Conservation (phyloP, 2,797 vertebrate species). For the Leptatherina wallacei region DNA sequence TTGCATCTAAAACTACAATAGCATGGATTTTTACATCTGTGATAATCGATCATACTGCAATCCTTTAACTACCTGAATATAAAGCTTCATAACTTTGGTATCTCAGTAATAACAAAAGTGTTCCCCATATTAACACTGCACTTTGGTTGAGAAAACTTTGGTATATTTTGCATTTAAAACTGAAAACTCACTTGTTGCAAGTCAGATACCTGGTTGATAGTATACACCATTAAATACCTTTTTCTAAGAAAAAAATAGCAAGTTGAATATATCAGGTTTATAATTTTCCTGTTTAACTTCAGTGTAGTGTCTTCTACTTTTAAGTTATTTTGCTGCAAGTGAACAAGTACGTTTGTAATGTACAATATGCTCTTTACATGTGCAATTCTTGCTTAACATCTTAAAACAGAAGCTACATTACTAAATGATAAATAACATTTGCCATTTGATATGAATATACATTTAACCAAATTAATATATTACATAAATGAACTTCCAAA, state of each 20-base stretch:
- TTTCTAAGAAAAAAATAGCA: slow-evolving; percentile 32
- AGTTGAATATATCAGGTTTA: slow-evolving; percentile 7
- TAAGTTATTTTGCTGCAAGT: background rate
- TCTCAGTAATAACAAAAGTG: background rate
- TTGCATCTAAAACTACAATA: background rate
- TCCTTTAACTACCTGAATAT: slow-evolving; percentile 6
- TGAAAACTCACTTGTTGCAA: slow-evolving; percentile 3
- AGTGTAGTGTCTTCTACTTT: slow-evolving; percentile 6
- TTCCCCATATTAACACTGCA: slow-evolving; percentile 26
- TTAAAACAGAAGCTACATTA: slow-evolving; percentile 1
- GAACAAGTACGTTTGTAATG: slow-evolving; percentile 37
- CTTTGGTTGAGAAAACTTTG: slow-evolving; percentile 35
- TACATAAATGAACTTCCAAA: slow-evolving; percentile 30
- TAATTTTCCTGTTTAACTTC: background rate
- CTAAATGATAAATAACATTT: slow-evolving; percentile 4
- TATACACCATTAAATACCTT: slow-evolving; percentile 10
- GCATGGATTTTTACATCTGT: background rate
- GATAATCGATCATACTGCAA: background rate
- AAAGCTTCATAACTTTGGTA: slow-evolving; percentile 1
- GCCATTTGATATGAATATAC: slow-evolving; percentile 3
- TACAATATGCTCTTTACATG: slow-evolving; percentile 59
- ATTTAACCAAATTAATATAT: background rate
- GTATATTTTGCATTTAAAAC: slow-evolving; percentile 37
- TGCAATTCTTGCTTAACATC: slow-evolving; percentile 56
- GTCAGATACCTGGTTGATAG: slow-evolving; percentile 6